Percentiles rank a stretch among this genome's conserved stretches.
Conservation (phyloP, 2,888 invertebrate genomes). For the Acleris emargana region DNA sequence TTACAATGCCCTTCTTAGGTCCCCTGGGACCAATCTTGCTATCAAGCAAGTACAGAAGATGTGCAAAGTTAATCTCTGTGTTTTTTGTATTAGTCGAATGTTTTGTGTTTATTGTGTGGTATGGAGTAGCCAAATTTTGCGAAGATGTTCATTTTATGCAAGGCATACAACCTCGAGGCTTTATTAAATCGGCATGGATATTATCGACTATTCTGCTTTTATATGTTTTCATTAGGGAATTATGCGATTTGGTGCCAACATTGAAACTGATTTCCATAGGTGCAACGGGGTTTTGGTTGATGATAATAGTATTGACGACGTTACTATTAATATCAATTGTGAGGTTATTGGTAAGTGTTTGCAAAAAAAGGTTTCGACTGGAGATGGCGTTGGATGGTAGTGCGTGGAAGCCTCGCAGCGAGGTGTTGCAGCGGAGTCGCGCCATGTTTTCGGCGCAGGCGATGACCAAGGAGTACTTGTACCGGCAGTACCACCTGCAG, state of each 20-base stretch:
- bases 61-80: slow-evolving; percentile 46
- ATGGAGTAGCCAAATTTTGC: slow-evolving; percentile 66
- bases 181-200: slow-evolving; percentile 61
- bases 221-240: slow-evolving; percentile 53
- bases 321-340: slow-evolving; percentile 7
- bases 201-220: slow-evolving; percentile 47
- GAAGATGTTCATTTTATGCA: slow-evolving; percentile 79
- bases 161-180: slow-evolving; percentile 62
- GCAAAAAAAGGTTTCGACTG: slow-evolving; percentile 46
- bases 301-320: too few species aligned
- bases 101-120: slow-evolving; percentile 65
- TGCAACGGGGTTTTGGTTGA: neutral
- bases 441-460: slow-evolving; percentile 78
- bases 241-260: slow-evolving; percentile 21
- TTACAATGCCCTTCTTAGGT: slow-evolving; percentile 60
- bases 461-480: slow-evolving; percentile 80
- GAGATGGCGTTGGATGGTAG: slow-evolving; percentile 51
- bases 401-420: slow-evolving; percentile 67
- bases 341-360: slow-evolving; percentile 49
- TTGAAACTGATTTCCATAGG: neutral
- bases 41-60: slow-evolving; percentile 45
- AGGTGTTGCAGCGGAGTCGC: slow-evolving; percentile 66
- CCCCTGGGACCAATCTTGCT: slow-evolving; percentile 35
- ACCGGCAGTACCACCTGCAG: slow-evolving; percentile 74
- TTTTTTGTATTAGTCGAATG: slow-evolving; percentile 56